phyloP scores from a whole-genome alignment of 1,140 invertebrate species.

The Micrasema longulum region DNA sequence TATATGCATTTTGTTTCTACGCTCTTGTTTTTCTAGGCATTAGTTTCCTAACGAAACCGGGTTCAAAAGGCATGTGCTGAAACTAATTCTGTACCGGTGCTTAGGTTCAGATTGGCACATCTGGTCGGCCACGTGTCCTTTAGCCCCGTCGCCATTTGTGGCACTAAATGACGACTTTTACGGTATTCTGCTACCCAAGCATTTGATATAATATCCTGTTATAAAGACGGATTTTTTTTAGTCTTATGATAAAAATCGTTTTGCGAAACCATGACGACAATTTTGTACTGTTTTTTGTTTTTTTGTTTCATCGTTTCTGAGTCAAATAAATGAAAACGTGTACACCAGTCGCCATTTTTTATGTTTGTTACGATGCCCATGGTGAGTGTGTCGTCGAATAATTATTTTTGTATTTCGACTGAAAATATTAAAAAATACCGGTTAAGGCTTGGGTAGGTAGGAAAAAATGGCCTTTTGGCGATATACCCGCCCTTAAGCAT shows the following conservation, averaged over 20 bases:
- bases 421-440: neutral
- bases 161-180: constrained; percentile 19
- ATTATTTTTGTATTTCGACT: too few relatives aligned
- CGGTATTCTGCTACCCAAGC: constrained; percentile 20
- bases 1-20: neutral
- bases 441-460: too few relatives aligned
- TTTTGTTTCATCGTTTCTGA: neutral
- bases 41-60: neutral
- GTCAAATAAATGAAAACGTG: neutral
- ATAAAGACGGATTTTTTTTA: constrained; percentile 19
- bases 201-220: constrained; percentile 41
- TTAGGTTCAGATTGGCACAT: constrained; percentile 27
- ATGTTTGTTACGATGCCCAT: too few relatives aligned
- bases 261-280: neutral
- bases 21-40: neutral
- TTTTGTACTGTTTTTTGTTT: constrained; percentile 6
- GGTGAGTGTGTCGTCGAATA: too few relatives aligned
- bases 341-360: neutral
- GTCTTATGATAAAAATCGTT: constrained; percentile 5
- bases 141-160: constrained; percentile 5
- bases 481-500: too few relatives aligned
- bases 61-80: constrained; percentile 16
- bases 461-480: too few relatives aligned
- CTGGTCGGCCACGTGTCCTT: constrained; percentile 28
- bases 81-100: constrained; percentile 15